Percentiles rank a stretch among this genome's conserved stretches.
phyloP scores from a whole-genome alignment of 2,113 vertebrate genomes.

The Campylorhamphus procurvoides region DNA sequence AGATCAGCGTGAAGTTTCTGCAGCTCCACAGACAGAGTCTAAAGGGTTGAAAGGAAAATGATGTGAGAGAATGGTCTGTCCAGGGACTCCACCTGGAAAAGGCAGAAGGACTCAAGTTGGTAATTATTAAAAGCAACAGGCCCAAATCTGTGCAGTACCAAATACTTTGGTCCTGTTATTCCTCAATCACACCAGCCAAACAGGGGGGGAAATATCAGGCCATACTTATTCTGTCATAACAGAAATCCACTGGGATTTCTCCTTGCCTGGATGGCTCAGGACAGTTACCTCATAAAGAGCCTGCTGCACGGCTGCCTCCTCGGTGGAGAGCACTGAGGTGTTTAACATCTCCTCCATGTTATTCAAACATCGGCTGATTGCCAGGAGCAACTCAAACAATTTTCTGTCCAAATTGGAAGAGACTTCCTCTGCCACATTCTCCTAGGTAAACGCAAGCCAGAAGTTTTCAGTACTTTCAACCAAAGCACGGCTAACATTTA shows the following conservation, averaged over 20 bases:
- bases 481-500: not conserved
- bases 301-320: conserved; percentile 70
- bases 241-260: not conserved
- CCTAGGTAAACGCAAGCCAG: conserved; percentile 62
- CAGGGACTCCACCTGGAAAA: not conserved
- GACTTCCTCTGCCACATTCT: conserved; percentile 44
- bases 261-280: not conserved
- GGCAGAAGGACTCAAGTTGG: not conserved
- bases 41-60: conserved; percentile 8
- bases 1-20: conserved; percentile 75
- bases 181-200: not conserved
- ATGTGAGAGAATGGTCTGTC: not conserved
- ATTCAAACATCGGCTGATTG: conserved; percentile 77
- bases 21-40: conserved; percentile 84
- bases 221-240: not conserved
- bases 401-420: conserved; percentile 75
- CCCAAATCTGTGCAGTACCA: not conserved
- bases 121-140: not conserved
- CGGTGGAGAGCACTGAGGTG: conserved; percentile 36
- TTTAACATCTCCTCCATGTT: conserved; percentile 76
- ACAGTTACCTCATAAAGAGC: conserved; percentile 77
- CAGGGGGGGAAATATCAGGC: not conserved
- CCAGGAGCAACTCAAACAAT: conserved; percentile 80
- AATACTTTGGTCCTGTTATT: not conserved
- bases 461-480: not conserved